Evolutionary conservation across 1,140 invertebrate species (phyloP).

Genomic region (Lysiphlebus fabarum): DNA sequence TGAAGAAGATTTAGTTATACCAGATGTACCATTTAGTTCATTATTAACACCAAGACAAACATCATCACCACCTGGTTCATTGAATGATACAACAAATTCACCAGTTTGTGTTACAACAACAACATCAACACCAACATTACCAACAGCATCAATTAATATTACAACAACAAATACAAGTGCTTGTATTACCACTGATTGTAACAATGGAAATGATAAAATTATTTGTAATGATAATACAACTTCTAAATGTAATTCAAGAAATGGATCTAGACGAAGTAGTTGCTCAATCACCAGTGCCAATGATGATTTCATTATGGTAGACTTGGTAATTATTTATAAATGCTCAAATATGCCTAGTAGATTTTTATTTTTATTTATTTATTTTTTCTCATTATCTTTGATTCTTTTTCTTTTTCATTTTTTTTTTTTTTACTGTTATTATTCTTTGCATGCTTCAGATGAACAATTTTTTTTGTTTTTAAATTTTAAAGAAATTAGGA

Average conservation of each 20-base stretch:
- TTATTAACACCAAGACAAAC: slow-evolving; percentile 55
- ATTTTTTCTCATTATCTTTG: too few relatives aligned
- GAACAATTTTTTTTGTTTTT: too few relatives aligned
- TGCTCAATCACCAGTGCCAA: slow-evolving; percentile 59
- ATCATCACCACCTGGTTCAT: slow-evolving; percentile 41
- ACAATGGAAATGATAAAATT: slow-evolving; percentile 52
- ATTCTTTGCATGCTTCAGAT: too few relatives aligned
- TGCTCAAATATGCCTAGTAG: slow-evolving; percentile 14
- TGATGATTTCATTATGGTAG: slow-evolving; percentile 75
- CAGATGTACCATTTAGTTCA: slow-evolving; percentile 68
- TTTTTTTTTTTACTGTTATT: too few relatives aligned
- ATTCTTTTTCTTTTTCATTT: too few relatives aligned
- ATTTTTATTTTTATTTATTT: slow-evolving; percentile 5
- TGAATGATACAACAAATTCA: slow-evolving; percentile 28
- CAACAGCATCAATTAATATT: slow-evolving; percentile 27
- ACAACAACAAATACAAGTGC: slow-evolving; percentile 22
- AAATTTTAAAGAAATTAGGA: too few relatives aligned
- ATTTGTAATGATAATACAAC: slow-evolving; percentile 39
- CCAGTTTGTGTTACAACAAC: slow-evolving; percentile 19
- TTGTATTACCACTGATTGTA: slow-evolving; percentile 39
- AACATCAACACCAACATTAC: slow-evolving; percentile 23
- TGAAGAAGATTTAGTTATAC: slow-evolving; percentile 61
- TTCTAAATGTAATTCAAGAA: slow-evolving; percentile 48
- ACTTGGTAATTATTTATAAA: slow-evolving; percentile 61
- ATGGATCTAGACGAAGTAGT: slow-evolving; percentile 53